A percentile compares a stretch with the other conserved stretches of the same genome.
Conservation (phyloP, 2,113 vertebrate species). For the Rutilus rutilus region DNA sequence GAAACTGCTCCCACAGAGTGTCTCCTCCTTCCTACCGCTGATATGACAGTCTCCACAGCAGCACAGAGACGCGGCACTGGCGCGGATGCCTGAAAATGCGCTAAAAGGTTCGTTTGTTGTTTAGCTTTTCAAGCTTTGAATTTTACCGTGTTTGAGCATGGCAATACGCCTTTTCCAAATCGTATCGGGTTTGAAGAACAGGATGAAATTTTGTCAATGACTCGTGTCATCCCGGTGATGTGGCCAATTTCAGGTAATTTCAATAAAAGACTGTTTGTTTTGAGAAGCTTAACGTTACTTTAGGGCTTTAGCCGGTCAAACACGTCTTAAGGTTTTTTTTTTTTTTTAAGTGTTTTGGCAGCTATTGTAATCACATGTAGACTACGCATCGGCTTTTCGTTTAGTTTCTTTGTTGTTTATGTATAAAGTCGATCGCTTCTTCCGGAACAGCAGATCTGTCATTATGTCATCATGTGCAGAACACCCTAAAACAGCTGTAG, state of each 20-base stretch:
- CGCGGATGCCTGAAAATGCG: neutral
- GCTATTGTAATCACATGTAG: too few species aligned
- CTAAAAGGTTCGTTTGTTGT: slow-evolving; percentile 7
- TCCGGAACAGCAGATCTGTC: neutral
- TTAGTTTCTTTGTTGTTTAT: neutral
- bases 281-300: neutral
- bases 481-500: neutral
- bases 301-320: neutral
- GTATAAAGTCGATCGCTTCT: neutral
- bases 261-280: neutral
- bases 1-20: neutral
- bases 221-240: neutral
- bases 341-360: too few species aligned
- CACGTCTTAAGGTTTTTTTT: neutral
- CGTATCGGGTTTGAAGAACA: too few species aligned
- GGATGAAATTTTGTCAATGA: neutral
- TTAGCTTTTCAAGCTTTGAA: neutral
- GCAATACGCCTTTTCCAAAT: too few species aligned
- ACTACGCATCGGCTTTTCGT: neutral
- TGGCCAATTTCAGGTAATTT: neutral
- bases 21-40: slow-evolving; percentile 25
- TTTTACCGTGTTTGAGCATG: neutral
- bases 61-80: neutral
- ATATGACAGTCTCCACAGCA: neutral
- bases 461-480: neutral